A percentile compares a stretch with the other conserved stretches of the same genome.
Conservation (phyloP, 1,140 invertebrate genomes). For the Penaeus chinensis region DNA sequence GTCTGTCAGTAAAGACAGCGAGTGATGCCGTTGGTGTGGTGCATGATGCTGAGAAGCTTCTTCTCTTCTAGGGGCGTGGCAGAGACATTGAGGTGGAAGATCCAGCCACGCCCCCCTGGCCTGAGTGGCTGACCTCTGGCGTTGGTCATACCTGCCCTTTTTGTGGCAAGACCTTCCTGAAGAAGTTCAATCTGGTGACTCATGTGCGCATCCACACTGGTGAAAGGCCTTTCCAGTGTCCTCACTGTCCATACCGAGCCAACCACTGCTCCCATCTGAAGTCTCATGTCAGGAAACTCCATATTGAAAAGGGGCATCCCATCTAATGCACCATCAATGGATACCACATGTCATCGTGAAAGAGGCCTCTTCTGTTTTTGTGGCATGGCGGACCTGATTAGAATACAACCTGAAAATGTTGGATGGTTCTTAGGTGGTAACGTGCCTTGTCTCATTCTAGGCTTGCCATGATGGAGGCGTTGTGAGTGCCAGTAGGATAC, state of each 20-base stretch:
- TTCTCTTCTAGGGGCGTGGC: conserved; percentile 60
- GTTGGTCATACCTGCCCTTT: conserved; percentile 46
- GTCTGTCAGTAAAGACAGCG: no score
- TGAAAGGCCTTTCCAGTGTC: conserved; percentile 51
- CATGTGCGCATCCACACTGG: conserved; percentile 55
- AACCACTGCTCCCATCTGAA: conserved; percentile 57
- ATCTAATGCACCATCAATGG: not conserved
- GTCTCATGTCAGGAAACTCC: conserved; percentile 49
- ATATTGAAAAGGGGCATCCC: conserved; percentile 37
- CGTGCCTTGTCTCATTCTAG: conserved; percentile 55
- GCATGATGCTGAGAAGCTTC: conserved; percentile 51
- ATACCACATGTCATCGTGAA: not conserved
- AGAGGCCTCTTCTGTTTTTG: not conserved
- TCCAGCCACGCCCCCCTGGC: conserved; percentile 50
- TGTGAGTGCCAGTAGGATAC: conserved; percentile 44
- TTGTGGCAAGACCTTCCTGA: conserved; percentile 51
- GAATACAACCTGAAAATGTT: conserved; percentile 1
- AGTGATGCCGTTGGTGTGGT: conserved; percentile 17
- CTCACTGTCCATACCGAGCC: conserved; percentile 51
- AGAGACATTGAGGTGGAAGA: conserved; percentile 34
- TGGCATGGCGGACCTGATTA: no score
- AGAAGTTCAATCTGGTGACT: conserved; percentile 57
- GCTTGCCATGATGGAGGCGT: conserved; percentile 41
- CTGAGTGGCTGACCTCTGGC: conserved; percentile 36
- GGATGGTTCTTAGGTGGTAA: conserved; percentile 35